Evolutionary conservation across 2,888 invertebrate species (phyloP).

Genomic region (Dicyrtomina minuta): DNA sequence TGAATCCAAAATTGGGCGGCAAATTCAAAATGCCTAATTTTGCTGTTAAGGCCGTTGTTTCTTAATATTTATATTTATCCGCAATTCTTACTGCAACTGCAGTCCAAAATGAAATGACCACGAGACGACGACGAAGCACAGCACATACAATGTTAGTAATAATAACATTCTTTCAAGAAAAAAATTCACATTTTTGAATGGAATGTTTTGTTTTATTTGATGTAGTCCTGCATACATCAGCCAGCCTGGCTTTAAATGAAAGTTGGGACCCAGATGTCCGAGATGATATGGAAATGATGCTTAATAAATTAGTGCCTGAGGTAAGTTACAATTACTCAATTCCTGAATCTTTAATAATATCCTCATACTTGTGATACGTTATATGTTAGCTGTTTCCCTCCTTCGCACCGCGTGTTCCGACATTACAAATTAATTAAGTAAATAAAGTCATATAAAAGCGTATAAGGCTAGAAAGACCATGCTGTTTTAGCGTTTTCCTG

Average conservation of each 20-base stretch:
- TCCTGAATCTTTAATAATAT: neutral
- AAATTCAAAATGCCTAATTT: too few species aligned
- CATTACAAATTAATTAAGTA: too few species aligned
- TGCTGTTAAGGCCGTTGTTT: too few species aligned
- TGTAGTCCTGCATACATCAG: conserved; percentile 94
- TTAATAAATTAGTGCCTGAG: conserved; percentile 97
- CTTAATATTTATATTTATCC: neutral
- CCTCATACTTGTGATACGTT: neutral
- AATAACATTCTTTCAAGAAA: neutral
- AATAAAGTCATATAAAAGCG: too few species aligned
- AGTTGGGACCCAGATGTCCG: conserved; percentile 88
- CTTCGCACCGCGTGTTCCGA: too few species aligned
- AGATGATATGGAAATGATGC: conserved; percentile 99
- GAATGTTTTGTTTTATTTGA: conserved; percentile 56
- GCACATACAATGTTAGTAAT: neutral
- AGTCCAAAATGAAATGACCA: neutral
- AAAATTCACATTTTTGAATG: too few species aligned
- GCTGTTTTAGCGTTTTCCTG: neutral
- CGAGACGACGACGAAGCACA: too few species aligned
- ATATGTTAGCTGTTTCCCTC: neutral
- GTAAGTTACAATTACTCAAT: conserved; percentile 55
- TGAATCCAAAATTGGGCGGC: too few species aligned
- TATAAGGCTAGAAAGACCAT: neutral
- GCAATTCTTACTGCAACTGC: neutral
- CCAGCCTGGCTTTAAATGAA: conserved; percentile 94